Conservation (phyloP, 2,113 vertebrate species). For the Ptilonorhynchus violaceus region DNA sequence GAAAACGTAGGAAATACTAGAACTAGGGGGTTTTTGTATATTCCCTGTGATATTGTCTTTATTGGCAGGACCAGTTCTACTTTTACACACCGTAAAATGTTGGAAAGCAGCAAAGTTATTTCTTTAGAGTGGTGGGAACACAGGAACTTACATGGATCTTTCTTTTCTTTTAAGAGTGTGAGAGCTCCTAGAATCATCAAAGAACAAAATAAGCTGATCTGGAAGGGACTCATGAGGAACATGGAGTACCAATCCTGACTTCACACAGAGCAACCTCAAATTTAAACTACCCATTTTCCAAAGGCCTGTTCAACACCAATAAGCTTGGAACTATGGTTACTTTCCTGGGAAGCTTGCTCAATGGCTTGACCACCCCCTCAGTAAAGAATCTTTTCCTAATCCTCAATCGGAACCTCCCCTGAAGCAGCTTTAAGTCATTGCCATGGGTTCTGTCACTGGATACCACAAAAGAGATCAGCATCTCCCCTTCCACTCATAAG, state of each 20-base stretch:
- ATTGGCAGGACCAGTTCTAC: not conserved
- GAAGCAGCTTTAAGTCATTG: not conserved
- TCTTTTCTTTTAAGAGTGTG: not conserved
- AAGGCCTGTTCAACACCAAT: not conserved
- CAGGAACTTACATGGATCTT: not conserved
- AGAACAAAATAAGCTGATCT: not conserved
- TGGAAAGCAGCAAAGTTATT: not conserved
- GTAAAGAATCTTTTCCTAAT: not conserved
- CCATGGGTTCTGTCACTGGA: not conserved
- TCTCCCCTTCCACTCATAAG: not conserved
- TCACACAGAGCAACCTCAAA: not conserved
- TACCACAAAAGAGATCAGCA: not conserved
- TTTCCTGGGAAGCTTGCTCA: not conserved
- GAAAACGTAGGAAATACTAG: not conserved
- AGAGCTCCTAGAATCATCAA: not conserved
- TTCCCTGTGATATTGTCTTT: not conserved
- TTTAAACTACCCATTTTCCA: not conserved
- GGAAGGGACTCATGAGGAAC: not conserved
- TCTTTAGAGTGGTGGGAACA: not conserved
- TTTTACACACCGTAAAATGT: not conserved
- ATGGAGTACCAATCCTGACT: not conserved
- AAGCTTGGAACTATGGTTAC: not conserved
- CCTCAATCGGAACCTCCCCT: not conserved
- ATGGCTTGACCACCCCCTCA: not conserved
- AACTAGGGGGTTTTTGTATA: not conserved